Evolutionary conservation across 2,888 invertebrate genomes (phyloP), one percentile per base, ranked within the genome.

Genomic region (Meta bourneti): DNA sequence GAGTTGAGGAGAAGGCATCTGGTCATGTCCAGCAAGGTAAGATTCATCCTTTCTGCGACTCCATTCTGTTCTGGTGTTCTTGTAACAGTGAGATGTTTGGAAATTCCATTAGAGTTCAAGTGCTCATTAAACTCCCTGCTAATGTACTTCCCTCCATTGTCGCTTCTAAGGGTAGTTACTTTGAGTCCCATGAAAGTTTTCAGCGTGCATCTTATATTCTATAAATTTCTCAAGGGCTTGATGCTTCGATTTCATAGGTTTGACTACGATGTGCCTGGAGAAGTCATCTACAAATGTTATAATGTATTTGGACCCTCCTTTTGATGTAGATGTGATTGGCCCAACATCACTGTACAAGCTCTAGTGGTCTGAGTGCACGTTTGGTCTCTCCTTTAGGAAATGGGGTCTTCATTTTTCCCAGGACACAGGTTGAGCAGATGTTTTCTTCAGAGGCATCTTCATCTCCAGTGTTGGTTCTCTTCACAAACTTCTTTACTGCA

Each of bases 341-440:
- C 89, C 84, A 69, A 71, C 82, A 75, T 75, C 82, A 70, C 82
- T 81, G 89, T 7, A 89, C 61, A 34, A 82, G 13, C 51, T 89
- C 89, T 5, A 89, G 69, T 8, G 61, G 34, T 6, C 75, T 49
- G 34, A 82, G 74, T n/a, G 89, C 75, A 51, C 20, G 13, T 79
- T 49, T 88, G 11, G 11, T 72, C 0, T 69, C 51, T 19, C 52
- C 19, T 69, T 81, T 82, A n/a, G 82, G 69, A 61, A 89, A 89
- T 2, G 20, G 71, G 11, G 69, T 71, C 34, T 81, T 89, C 79
- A 89, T 89, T 69, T 89, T 82, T 19, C 89, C 77, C 54, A 61
- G 61, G n/a, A 49, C n/a, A 82, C n/a, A 82, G 7, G 20, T 16
- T 9, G 54, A 49, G 52, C 19, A 49, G 48, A 4, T 34, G n/a